Conservation (phyloP, 2,113 vertebrate species). For the Nerophis lumbriciformis region DNA sequence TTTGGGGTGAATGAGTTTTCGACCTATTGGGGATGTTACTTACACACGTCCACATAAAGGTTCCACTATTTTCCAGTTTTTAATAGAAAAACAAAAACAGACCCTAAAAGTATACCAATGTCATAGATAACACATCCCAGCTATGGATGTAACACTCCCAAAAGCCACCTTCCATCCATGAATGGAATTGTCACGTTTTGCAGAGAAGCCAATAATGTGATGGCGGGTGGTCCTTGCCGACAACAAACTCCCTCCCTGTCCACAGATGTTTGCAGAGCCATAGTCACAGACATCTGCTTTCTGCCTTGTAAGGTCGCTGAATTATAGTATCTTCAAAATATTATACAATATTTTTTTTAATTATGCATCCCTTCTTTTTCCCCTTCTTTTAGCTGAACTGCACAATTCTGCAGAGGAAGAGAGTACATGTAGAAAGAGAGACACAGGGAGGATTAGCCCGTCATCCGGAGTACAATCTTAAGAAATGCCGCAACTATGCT, state of each 20-base stretch:
- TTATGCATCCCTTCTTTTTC: background rate
- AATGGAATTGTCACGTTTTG: slow-evolving; percentile 33
- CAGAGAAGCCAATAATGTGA: slow-evolving; percentile 43
- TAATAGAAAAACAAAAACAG: too few relatives aligned
- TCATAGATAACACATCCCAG: background rate
- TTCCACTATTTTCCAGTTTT: too few relatives aligned
- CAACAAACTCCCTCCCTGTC: slow-evolving; percentile 43
- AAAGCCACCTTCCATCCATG: slow-evolving; percentile 11
- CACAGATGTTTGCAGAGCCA: slow-evolving; percentile 41
- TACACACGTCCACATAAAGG: too few relatives aligned
- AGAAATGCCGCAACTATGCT: slow-evolving; percentile 46
- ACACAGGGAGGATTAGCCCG: slow-evolving; percentile 27
- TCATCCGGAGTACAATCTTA: slow-evolving; percentile 45
- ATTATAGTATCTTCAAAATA: slow-evolving; percentile 7
- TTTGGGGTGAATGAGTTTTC: too few relatives aligned
- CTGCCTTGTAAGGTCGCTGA: slow-evolving; percentile 15
- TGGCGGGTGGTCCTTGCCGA: slow-evolving; percentile 46
- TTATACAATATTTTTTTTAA: slow-evolving; percentile 10
- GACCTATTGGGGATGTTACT: too few relatives aligned
- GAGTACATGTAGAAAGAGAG: slow-evolving; percentile 16
- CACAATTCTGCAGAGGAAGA: slow-evolving; percentile 17
- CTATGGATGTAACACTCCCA: slow-evolving; percentile 9
- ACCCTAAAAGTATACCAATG: too few relatives aligned
- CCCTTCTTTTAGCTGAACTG: slow-evolving; percentile 5
- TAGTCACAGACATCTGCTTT: slow-evolving; percentile 15